phyloP scores from a whole-genome alignment of 2,888 invertebrate genomes.

The Drosophila putrida region DNA sequence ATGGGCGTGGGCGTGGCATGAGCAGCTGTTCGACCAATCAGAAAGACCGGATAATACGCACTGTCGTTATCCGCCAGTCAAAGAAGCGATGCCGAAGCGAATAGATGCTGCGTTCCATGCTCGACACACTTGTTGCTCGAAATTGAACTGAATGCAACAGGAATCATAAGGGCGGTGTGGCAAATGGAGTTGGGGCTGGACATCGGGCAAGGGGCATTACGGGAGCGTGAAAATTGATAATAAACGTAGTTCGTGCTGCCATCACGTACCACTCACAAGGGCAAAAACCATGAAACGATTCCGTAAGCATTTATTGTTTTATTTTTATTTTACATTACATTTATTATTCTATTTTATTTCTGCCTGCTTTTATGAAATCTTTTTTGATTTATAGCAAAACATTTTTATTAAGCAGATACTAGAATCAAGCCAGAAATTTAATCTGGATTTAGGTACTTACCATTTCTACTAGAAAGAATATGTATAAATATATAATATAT shows the following conservation, averaged over 20 bases:
- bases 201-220: conserved; percentile 5
- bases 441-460: conserved; percentile 12
- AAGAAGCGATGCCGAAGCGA: conserved; percentile 26
- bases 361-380: conserved; percentile 46
- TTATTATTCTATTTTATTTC: conserved; percentile 26
- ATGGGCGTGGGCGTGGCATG: conserved; percentile 29
- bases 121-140: conserved; percentile 67
- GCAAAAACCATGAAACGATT: conserved; percentile 44
- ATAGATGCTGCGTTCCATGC: conserved; percentile 49
- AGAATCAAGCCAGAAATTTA: conserved; percentile 11
- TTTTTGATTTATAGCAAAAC: conserved; percentile 59
- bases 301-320: conserved; percentile 35
- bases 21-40: conserved; percentile 46
- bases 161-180: not conserved
- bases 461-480: not conserved
- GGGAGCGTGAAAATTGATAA: conserved; percentile 68
- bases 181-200: conserved; percentile 2
- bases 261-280: conserved; percentile 49
- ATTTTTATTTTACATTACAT: conserved; percentile 17
- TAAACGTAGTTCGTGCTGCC: conserved; percentile 56
- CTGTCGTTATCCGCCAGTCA: conserved; percentile 67
- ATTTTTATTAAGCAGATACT: conserved; percentile 25
- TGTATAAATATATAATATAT: too few species aligned
- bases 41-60: conserved; percentile 69
- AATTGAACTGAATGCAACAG: conserved; percentile 3